These are phyloP conservation scores for Spermophilus dauricus DNA, from an alignment of 2,113 vertebrate genomes.

Conservation along the genomic window DNA sequence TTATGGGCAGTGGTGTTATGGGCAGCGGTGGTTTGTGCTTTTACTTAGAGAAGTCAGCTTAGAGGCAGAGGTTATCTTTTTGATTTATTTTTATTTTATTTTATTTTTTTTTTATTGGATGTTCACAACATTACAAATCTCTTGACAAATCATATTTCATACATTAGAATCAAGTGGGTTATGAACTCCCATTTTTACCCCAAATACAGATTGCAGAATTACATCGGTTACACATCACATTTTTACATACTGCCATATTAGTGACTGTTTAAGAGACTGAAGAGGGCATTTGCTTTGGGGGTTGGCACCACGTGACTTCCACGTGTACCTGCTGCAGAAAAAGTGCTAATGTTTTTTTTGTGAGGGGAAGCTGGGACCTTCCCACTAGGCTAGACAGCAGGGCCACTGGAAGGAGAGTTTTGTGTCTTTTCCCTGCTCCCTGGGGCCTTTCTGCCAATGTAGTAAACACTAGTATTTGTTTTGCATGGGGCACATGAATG, in stretches of 20 bases:
- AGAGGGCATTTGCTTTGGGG: neutral
- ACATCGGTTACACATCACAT: too few species aligned
- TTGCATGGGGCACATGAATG: neutral
- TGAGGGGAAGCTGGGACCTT: neutral
- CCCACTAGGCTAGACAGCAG: neutral
- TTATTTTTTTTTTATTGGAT: too few species aligned
- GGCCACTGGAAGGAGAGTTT: neutral
- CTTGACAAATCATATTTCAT: too few species aligned
- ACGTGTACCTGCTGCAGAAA: neutral
- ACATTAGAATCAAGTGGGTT: too few species aligned
- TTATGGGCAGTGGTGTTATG: neutral
- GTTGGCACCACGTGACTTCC: neutral
- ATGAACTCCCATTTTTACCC: too few species aligned
- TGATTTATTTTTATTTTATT: slow-evolving; percentile 26
- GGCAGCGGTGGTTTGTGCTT: neutral
- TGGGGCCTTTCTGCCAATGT: neutral
- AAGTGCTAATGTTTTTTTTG: neutral
- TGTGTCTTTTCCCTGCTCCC: neutral
- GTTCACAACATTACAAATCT: too few species aligned
- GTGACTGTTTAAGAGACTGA: slow-evolving; percentile 28
- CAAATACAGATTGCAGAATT: too few species aligned
- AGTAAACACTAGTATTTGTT: neutral
- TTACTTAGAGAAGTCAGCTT: neutral
- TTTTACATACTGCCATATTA: too few species aligned
- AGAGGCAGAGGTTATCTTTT: neutral